Evolutionary conservation across 2,888 invertebrate species (phyloP).

Genomic region (Ethmia dodecea): DNA sequence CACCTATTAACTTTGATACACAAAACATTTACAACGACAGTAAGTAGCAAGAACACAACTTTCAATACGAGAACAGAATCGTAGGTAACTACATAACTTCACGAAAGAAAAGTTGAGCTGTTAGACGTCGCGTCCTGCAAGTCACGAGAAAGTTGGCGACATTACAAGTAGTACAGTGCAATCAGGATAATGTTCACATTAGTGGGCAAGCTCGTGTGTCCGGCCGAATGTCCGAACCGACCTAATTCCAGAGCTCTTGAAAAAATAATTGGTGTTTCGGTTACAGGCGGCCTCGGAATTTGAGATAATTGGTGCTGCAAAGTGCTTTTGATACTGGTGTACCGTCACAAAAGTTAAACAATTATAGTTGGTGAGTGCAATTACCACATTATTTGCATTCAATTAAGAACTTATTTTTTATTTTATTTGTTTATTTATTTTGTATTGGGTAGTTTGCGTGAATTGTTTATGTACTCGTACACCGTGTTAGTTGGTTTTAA

Average conservation of each 20-base stretch:
- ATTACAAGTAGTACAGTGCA: conserved; percentile 11
- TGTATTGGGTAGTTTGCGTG: too few species aligned
- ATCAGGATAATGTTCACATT: conserved; percentile 16
- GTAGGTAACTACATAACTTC: neutral
- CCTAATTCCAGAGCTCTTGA: conserved; percentile 12
- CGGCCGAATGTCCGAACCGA: conserved; percentile 10
- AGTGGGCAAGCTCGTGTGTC: conserved; percentile 7
- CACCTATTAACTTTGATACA: neutral
- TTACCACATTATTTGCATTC: too few species aligned
- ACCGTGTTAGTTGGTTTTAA: too few species aligned
- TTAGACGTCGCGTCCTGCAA: neutral
- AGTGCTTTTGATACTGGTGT: too few species aligned
- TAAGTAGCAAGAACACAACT: neutral
- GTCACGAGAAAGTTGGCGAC: conserved; percentile 4
- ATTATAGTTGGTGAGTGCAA: too few species aligned
- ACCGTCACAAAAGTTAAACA: too few species aligned
- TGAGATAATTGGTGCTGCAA: too few species aligned
- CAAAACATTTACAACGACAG: neutral
- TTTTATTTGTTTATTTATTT: too few species aligned
- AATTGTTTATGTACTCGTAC: too few species aligned
- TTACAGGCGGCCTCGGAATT: too few species aligned
- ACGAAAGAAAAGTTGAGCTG: neutral
- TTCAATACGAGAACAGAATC: neutral
- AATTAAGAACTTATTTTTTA: too few species aligned
- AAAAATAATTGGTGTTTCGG: conserved; percentile 16